phyloP scores from a whole-genome alignment of 2,113 vertebrate genomes.

The Meriones unguiculatus region DNA sequence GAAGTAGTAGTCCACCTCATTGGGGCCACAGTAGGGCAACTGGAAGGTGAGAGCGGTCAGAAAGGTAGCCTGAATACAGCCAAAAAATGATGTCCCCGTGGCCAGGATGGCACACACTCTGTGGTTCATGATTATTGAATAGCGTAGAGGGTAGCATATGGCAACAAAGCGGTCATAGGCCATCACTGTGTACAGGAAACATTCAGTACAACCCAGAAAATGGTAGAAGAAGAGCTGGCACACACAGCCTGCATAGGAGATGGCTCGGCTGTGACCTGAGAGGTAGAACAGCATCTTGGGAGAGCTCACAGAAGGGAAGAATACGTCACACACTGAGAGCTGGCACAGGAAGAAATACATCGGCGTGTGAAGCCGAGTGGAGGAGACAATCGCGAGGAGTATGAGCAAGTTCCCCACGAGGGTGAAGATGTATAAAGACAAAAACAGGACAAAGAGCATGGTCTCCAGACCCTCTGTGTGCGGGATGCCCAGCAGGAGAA shows the following conservation, averaged over 20 bases:
- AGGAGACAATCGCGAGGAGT: conserved; percentile 61
- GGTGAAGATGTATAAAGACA: conserved; percentile 68
- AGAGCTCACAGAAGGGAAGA: conserved; percentile 73
- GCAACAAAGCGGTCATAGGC: conserved; percentile 69
- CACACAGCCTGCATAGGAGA: conserved; percentile 69
- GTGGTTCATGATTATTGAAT: conserved; percentile 57
- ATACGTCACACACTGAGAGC: conserved; percentile 69
- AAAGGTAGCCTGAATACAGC: conserved; percentile 68
- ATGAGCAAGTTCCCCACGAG: conserved; percentile 74
- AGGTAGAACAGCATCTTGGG: conserved; percentile 77
- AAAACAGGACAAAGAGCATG: conserved; percentile 63
- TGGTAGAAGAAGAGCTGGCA: conserved; percentile 77
- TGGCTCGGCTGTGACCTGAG: conserved; percentile 38
- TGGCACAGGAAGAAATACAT: conserved; percentile 82
- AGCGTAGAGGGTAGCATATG: conserved; percentile 34
- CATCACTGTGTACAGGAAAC: conserved; percentile 68
- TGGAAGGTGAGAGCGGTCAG: conserved; percentile 69
- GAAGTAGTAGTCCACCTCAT: conserved; percentile 74
- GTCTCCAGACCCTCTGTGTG: conserved; percentile 51
- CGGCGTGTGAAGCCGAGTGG: conserved; percentile 49
- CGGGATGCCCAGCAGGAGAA: conserved; percentile 73
- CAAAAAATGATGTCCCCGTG: conserved; percentile 40
- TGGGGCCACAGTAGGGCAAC: conserved; percentile 42
- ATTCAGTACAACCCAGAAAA: conserved; percentile 56
- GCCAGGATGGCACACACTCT: conserved; percentile 48